Evolutionary conservation across 2,888 invertebrate genomes (phyloP), one percentile per base, ranked within the genome.

Genomic region (Ferdinandea cuprea): DNA sequence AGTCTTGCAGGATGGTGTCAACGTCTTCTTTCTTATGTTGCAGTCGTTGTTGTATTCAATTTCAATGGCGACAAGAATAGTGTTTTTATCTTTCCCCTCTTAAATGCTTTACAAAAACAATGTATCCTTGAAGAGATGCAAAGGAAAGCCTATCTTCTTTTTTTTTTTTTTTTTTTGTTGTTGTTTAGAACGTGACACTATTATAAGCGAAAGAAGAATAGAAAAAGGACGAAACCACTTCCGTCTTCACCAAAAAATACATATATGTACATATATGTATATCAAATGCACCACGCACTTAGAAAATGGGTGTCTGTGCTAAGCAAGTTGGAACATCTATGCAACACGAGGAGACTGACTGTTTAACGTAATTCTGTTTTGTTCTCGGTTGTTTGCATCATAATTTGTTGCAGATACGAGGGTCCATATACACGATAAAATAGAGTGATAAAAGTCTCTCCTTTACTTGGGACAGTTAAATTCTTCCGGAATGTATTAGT

Each of bases 11-110:
- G 30, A 46, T 13, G 52, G 68, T 56, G 77, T 77, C 77, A 77
- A 77, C 77, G 77, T 54, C 71, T 71, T 63, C 71, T 77, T 71
- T 77, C 52, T 71, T 63, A 65, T 35, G 17, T 15, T 21, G 21
- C 19, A 66, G 48, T 59, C 76, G 17, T 25, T 69, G 59, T 59
- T 71, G 21, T 68, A 56, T 69, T 56, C 46, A 61, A 63, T 54
- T 69, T 77, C 77, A 77, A 69, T 77, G 77, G 63, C 77, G 71
- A 50, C 46, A 63, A 56, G 71, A 77, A 69, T 71, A 77, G 77
- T 69, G 61, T 77, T 59, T 77, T 54, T 54, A 54, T 69, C 69
- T 63, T 77, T 63, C 17, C 15, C 35, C 32, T 48, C 35, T 32
- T 32, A 50, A 40, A 52, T 35, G 25, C 37, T 61, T 54, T 69